A percentile compares a stretch with the other conserved stretches of the same genome.
Conservation (phyloP, 2,113 vertebrate species). For the Myiozetetes cayanensis region DNA sequence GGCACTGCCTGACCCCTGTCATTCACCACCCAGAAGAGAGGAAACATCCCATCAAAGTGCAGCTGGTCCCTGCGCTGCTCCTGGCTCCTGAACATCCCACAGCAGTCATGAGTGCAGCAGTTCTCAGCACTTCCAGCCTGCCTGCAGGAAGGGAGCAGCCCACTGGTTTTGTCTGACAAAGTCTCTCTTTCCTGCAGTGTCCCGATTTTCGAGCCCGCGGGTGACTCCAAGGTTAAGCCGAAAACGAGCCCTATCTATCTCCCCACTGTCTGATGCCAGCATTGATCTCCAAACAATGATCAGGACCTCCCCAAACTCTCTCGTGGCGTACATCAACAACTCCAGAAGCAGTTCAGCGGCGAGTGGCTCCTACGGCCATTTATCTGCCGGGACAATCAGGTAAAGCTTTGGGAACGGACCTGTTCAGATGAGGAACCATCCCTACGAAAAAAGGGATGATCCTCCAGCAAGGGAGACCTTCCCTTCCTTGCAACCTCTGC, state of each 20-base stretch:
- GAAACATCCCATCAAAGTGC: background rate
- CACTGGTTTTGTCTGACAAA: background rate
- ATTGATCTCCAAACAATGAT: slow-evolving; percentile 99
- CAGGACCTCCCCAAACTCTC: slow-evolving; percentile 95
- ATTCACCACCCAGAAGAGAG: background rate
- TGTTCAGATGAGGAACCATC: background rate
- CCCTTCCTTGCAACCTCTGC: background rate
- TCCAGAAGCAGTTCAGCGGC: slow-evolving; percentile 96
- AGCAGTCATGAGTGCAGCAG: background rate
- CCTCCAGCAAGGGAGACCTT: background rate
- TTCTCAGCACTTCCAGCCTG: background rate
- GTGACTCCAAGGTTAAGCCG: slow-evolving; percentile 91
- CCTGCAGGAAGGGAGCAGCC: background rate
- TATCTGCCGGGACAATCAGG: slow-evolving; percentile 95
- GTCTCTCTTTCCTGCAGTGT: slow-evolving; percentile 78
- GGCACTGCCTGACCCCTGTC: background rate
- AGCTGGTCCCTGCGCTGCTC: background rate
- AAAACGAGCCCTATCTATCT: slow-evolving; percentile 94
- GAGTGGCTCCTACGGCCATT: slow-evolving; percentile 95
- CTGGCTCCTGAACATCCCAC: background rate
- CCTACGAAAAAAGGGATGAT: accelerated
- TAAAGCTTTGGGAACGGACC: slow-evolving; percentile 25
- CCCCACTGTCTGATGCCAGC: slow-evolving; percentile 94
- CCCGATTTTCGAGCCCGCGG: slow-evolving; percentile 92
- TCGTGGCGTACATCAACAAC: slow-evolving; percentile 99